Evolutionary conservation across 2,113 vertebrate species (phyloP).

Genomic region (Thalassarche chlororhynchos): DNA sequence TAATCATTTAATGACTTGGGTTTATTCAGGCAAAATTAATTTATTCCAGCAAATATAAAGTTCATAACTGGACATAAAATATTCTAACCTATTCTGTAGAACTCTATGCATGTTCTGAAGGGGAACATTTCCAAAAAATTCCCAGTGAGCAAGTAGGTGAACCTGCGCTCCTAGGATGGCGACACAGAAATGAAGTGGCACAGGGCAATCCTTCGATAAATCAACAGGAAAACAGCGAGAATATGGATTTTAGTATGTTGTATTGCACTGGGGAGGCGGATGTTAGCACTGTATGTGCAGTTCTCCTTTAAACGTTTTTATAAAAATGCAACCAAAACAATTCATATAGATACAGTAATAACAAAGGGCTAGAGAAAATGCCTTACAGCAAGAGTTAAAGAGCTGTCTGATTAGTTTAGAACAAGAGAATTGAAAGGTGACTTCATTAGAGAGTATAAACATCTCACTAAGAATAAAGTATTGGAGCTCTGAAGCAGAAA

Average conservation of each 20-base stretch:
- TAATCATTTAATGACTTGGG: not conserved
- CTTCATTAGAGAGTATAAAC: constrained; percentile 28
- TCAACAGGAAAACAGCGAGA: not conserved
- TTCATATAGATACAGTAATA: not conserved
- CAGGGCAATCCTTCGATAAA: not conserved
- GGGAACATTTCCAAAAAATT: not conserved
- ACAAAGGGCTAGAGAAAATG: not conserved
- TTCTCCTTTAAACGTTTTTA: not conserved
- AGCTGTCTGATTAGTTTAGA: constrained; percentile 13
- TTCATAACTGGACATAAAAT: not conserved
- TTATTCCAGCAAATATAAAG: not conserved
- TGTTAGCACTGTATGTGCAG: not conserved
- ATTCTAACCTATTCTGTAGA: not conserved
- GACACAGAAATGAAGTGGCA: not conserved
- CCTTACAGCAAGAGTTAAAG: not conserved
- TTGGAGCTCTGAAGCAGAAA: constrained; percentile 3
- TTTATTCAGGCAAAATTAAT: not conserved
- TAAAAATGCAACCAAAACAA: not conserved
- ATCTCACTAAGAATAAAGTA: not conserved
- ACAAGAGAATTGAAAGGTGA: constrained; percentile 12
- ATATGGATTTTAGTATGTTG: not conserved
- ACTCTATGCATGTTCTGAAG: not conserved
- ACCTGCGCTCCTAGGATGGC: not conserved
- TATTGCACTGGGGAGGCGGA: not conserved
- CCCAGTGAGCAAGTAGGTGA: not conserved